These are phyloP conservation scores for Salvelinus sp. DNA, from an alignment of 2,113 vertebrate species.

Conservation along the genomic window DNA sequence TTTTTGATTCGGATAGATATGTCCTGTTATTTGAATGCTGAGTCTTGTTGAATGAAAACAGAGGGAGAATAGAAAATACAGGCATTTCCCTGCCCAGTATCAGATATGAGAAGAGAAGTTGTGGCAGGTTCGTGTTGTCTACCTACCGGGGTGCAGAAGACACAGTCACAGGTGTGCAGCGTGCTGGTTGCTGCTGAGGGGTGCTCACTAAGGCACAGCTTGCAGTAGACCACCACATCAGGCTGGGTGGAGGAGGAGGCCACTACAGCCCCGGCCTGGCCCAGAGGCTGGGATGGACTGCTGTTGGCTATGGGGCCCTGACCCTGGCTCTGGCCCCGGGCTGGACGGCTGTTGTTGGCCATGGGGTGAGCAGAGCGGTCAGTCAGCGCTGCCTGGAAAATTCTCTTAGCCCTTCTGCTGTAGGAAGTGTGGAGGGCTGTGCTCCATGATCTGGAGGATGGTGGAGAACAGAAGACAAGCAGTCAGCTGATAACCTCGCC, in stretches of 20 bases:
- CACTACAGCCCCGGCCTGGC: slow-evolving; percentile 21
- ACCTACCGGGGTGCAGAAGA: slow-evolving; percentile 87
- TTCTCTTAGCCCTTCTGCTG: slow-evolving; percentile 49
- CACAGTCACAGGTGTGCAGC: slow-evolving; percentile 85
- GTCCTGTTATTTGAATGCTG: neutral
- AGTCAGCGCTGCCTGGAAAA: slow-evolving; percentile 4
- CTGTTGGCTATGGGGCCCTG: slow-evolving; percentile 70
- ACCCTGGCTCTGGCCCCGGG: slow-evolving; percentile 52
- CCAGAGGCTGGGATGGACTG: slow-evolving; percentile 60
- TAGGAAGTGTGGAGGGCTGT: slow-evolving; percentile 18
- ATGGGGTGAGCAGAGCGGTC: slow-evolving; percentile 55
- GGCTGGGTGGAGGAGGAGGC: slow-evolving; percentile 36
- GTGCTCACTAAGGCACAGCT: slow-evolving; percentile 88
- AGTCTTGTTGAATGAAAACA: neutral
- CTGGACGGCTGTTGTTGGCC: slow-evolving; percentile 64
- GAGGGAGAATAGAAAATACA: neutral
- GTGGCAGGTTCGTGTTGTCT: neutral
- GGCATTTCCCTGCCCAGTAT: neutral
- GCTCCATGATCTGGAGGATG: slow-evolving; percentile 53
- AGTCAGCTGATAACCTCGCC: neutral
- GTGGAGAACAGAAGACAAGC: slow-evolving; percentile 36
- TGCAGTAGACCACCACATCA: slow-evolving; percentile 80
- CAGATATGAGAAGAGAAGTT: neutral
- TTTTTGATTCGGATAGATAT: neutral
- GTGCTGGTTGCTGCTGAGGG: slow-evolving; percentile 78